phyloP scores from a whole-genome alignment of 2,113 vertebrate species.

The Tenrec ecaudatus region DNA sequence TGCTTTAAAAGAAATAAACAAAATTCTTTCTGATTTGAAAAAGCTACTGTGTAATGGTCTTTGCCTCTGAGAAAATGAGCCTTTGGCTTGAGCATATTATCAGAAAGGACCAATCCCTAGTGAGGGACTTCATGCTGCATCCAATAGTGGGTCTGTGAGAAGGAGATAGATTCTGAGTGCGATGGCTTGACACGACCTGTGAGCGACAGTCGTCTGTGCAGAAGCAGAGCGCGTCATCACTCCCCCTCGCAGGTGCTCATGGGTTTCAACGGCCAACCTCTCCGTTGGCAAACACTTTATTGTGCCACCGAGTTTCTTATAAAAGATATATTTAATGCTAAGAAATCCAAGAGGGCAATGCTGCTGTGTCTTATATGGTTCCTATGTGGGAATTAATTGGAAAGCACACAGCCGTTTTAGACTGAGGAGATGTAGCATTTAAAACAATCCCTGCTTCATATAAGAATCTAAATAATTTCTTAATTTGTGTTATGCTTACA shows the following conservation, averaged over 20 bases:
- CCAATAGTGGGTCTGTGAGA: not conserved
- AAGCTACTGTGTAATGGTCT: not conserved
- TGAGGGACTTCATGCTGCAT: not conserved
- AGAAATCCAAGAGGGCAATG: not conserved
- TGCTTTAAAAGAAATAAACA: not conserved
- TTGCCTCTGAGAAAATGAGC: not conserved
- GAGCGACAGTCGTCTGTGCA: not conserved
- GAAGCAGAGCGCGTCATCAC: not conserved
- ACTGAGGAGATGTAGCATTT: not conserved
- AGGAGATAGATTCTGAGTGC: not conserved
- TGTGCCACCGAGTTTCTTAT: not conserved
- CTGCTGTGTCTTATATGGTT: not conserved
- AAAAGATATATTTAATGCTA: not conserved
- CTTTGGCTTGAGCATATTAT: not conserved
- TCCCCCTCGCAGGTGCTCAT: not conserved
- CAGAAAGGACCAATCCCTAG: not conserved
- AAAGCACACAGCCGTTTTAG: not conserved
- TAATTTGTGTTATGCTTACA: not conserved
- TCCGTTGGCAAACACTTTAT: not conserved
- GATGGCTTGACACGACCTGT: not conserved
- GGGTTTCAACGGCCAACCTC: not conserved
- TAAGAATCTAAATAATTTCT: not conserved
- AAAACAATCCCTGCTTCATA: not conserved
- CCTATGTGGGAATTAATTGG: not conserved
- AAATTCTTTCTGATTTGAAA: not conserved